Conservation (phyloP, 2,113 vertebrate genomes). For the Sarotherodon lohbergeri region DNA sequence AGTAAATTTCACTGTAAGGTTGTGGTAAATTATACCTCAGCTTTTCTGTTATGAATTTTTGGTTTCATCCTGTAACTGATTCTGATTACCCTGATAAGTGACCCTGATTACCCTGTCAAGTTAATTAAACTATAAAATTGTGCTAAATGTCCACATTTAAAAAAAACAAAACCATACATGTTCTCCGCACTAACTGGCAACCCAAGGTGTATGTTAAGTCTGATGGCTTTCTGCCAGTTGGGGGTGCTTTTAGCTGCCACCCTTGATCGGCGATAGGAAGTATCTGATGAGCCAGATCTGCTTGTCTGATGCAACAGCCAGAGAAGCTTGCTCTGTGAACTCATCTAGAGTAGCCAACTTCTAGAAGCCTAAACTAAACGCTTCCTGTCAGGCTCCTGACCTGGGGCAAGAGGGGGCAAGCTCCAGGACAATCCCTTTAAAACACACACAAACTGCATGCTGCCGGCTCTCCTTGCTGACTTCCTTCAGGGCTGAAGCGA, state of each 20-base stretch:
- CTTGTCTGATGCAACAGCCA: slow-evolving; percentile 23
- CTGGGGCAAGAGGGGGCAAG: background rate
- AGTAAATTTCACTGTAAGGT: background rate
- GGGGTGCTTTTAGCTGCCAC: slow-evolving; percentile 42
- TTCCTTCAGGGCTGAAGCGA: background rate
- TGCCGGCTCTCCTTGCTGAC: background rate
- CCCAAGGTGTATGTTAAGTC: slow-evolving; percentile 11
- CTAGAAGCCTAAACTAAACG: background rate
- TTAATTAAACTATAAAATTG: background rate
- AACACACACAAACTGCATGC: background rate
- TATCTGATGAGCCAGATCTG: slow-evolving; percentile 51
- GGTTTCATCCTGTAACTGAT: background rate
- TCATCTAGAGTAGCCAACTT: background rate
- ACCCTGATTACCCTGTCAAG: background rate
- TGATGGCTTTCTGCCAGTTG: slow-evolving; percentile 15
- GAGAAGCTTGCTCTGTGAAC: slow-evolving; percentile 37
- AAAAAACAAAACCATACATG: background rate
- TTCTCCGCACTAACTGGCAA: background rate
- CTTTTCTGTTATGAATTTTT: background rate
- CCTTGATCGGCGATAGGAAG: slow-evolving; percentile 50
- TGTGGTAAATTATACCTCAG: background rate
- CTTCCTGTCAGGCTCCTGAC: background rate
- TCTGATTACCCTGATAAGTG: background rate
- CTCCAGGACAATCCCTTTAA: slow-evolving; percentile 23
- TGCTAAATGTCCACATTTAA: background rate